Evolutionary conservation across 2,113 vertebrate species (phyloP), one percentile per base, ranked within the genome.

Genomic region (Oenanthe oenanthe): DNA sequence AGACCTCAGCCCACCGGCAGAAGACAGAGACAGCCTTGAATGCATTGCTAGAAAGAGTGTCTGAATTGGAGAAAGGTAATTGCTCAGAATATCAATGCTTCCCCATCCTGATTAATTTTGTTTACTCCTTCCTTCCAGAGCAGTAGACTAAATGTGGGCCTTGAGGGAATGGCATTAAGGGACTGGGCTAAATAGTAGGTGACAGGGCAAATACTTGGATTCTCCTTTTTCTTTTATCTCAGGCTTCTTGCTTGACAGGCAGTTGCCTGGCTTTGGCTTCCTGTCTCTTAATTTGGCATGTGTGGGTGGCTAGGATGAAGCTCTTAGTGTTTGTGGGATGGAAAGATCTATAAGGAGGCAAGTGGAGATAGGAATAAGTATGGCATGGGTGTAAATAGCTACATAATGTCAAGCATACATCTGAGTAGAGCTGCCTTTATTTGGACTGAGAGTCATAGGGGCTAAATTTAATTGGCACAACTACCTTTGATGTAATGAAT

Each of bases 31-130:
- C 96, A 29, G 96, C 98, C 15, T 96, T 99, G 94, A 99, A 98
- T 36, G 98, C 99, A 0, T 97, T 99, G 95, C 98, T 99, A 92
- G 99, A 99, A 97, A 98, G 99, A 93, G 99, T 99, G 94, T 97
- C 98, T 2, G 99, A 99, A 88, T 97, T 99, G 14, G 99, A 99
- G 97, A 98, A 98, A 98, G 99, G 99, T 99, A 98, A 84, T 50
- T 38, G 25, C 17, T 43, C 28, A 7, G 54, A 13, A 16, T 20
- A 29, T 4, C 4, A 76, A 24, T 0, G 0, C 31, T 75, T 63
- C 50, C 24, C 9, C 0, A 1, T 7, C 12, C 12, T 66, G 32
- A 13, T 47, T 47, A 28, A 24, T 82, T 66, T 29, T 73, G 38
- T 70, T 75, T 82, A 12, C 19, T 57, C 10, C 17, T 9, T 62